Base-by-base conservation (phyloP, 2,888 invertebrate genomes). In the Globia sparganii region DNA sequence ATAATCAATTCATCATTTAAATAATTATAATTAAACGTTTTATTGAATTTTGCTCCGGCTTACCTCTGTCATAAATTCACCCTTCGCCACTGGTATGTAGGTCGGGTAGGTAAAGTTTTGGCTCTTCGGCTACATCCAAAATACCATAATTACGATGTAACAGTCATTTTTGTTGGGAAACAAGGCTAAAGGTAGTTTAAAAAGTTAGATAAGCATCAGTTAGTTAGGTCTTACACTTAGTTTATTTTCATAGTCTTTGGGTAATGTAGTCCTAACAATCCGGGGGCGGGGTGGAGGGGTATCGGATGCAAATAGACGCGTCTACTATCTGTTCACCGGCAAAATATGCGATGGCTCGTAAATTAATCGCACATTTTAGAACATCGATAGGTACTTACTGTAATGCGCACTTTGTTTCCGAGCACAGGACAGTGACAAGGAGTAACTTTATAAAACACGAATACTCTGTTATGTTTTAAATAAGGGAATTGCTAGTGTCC, bases 301-400 rank as follows among this genome's bases (percentile, higher is more conserved):
- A 80, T 84, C 72, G 69, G 49, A 72, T 66, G 80, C 72, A 84
- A 80, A 84, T 72, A 80, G 62, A 43, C 9, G 71, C 64, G 43
- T 61, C 43, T 74, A 43, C 43, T 74, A 43, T 62, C 56, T 59
- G 75, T 31, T 56, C 74, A 37, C 15, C 28, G 49, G 62, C 34
- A 74, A 46, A 71, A 28, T 70, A 37, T 70, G 70, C n/a, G 25
- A 68, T 18, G 64, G 53, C 15, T 56, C 37, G 34, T 18, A 61
- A 69, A 82, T 69, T 43, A 59, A 46, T 68, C 11, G 64, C 53
- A 70, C 58, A 37, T 72, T 62, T 68, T n/a, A 34, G 21, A 59
- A 34, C 31, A 31, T n/a, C 31, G 53, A 59, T 69, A n/a, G n/a
- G n/a, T n/a, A n/a, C n/a, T n/a, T n/a, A 49, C 21, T 46, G 28